Conservation (phyloP, 2,888 invertebrate genomes). For the Lumbricus terrestris region DNA sequence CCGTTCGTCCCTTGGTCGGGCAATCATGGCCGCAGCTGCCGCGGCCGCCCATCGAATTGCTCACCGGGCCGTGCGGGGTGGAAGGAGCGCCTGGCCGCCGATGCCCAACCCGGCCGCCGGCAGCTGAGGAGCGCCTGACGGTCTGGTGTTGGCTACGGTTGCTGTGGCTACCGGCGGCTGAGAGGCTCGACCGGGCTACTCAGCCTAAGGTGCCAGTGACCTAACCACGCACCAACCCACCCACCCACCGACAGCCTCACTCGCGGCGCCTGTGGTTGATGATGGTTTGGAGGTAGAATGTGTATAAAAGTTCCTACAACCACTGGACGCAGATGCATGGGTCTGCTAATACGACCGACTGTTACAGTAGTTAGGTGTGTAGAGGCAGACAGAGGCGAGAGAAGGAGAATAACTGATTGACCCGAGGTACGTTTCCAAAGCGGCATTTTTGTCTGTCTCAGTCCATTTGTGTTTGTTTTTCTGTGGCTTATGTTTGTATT, state of each 20-base stretch:
- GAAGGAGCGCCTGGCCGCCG: not conserved
- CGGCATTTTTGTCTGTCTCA: not conserved
- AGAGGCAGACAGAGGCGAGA: not conserved
- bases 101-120: not conserved
- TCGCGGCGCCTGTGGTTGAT: not conserved
- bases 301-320: not conserved
- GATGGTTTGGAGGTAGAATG: not conserved
- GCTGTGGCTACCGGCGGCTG: not conserved
- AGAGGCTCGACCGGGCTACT: not conserved
- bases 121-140: not conserved
- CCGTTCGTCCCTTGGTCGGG: not conserved
- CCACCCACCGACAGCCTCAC: not conserved
- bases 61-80: not conserved
- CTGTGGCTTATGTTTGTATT: too few relatives aligned
- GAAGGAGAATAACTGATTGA: too few relatives aligned
- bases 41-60: not conserved
- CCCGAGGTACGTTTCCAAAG: not conserved
- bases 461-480: too few relatives aligned
- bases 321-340: not conserved
- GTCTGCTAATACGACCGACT: not conserved
- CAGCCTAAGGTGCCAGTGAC: not conserved
- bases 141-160: not conserved
- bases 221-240: not conserved
- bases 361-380: not conserved
- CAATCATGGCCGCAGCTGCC: not conserved